Evolutionary conservation across 2,888 invertebrate species (phyloP).

Genomic region (Formica aserva): DNA sequence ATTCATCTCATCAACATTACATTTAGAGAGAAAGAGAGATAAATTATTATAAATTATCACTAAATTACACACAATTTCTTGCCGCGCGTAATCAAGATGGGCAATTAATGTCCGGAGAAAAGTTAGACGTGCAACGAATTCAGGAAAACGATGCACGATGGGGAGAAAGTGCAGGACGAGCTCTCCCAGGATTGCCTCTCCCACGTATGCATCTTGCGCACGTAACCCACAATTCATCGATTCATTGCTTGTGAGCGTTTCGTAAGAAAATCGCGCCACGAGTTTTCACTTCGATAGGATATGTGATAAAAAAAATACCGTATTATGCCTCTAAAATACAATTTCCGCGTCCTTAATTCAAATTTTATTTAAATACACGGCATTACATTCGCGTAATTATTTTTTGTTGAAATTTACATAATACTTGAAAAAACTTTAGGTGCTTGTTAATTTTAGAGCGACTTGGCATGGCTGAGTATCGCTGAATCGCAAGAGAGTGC

Average conservation of each 20-base stretch:
- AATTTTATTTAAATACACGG: neutral
- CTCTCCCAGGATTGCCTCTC: conserved; percentile 67
- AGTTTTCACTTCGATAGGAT: conserved; percentile 56
- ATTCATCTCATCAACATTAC: neutral
- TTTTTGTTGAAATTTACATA: neutral
- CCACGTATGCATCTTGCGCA: conserved; percentile 64
- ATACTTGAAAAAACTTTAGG: neutral
- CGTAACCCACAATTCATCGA: conserved; percentile 70
- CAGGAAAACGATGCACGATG: conserved; percentile 61
- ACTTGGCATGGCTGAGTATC: conserved; percentile 62
- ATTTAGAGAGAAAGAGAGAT: neutral
- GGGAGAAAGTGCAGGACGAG: conserved; percentile 74
- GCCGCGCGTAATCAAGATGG: neutral
- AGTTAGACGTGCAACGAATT: conserved; percentile 62
- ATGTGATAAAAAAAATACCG: conserved; percentile 7
- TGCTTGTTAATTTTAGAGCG: conserved; percentile 1
- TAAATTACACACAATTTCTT: neutral
- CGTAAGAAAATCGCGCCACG: conserved; percentile 55
- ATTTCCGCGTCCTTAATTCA: neutral
- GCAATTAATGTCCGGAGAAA: conserved; percentile 18
- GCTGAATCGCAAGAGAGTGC: conserved; percentile 68
- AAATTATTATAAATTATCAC: neutral
- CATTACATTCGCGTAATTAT: neutral
- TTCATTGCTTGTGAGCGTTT: conserved; percentile 60
- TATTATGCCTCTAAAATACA: neutral